Percentiles rank a stretch among this genome's conserved stretches.
Evolutionary conservation across 2,113 vertebrate species (phyloP).

Genomic region (Mus pahari): DNA sequence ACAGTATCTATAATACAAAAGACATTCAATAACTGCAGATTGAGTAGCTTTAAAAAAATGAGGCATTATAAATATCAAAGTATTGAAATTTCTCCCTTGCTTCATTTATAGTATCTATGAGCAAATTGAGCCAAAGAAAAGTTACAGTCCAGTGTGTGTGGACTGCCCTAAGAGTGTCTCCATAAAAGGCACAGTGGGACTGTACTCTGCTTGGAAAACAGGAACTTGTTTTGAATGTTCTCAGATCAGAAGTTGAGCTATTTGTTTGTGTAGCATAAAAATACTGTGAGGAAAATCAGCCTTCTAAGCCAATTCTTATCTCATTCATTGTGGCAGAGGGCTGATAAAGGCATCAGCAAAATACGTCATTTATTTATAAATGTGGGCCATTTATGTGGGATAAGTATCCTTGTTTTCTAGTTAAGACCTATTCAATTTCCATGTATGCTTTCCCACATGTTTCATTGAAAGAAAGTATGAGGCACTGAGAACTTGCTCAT

Average conservation of each 20-base stretch:
- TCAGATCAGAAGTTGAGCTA: neutral
- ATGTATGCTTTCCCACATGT: neutral
- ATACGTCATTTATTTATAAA: conserved; percentile 9
- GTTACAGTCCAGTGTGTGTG: neutral
- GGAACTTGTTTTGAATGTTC: neutral
- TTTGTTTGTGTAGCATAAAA: neutral
- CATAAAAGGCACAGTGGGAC: neutral
- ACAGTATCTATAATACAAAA: conserved; percentile 25
- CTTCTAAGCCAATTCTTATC: neutral
- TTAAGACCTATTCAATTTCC: neutral
- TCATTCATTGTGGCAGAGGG: neutral
- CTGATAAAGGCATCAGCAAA: neutral
- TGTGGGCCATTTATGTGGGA: neutral
- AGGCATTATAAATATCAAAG: conserved; percentile 26
- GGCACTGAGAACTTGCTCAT: neutral
- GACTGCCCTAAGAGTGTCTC: neutral
- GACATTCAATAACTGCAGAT: conserved; percentile 26
- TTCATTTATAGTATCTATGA: conserved; percentile 53
- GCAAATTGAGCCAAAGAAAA: conserved; percentile 41
- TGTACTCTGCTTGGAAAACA: neutral
- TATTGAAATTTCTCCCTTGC: neutral
- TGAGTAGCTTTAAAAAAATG: conserved; percentile 59
- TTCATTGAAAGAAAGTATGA: conserved; percentile 33
- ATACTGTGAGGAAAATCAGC: neutral
- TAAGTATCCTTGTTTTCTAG: conserved; percentile 29